Conservation (phyloP, 2,888 invertebrate genomes). For the Morinoia aosen region DNA sequence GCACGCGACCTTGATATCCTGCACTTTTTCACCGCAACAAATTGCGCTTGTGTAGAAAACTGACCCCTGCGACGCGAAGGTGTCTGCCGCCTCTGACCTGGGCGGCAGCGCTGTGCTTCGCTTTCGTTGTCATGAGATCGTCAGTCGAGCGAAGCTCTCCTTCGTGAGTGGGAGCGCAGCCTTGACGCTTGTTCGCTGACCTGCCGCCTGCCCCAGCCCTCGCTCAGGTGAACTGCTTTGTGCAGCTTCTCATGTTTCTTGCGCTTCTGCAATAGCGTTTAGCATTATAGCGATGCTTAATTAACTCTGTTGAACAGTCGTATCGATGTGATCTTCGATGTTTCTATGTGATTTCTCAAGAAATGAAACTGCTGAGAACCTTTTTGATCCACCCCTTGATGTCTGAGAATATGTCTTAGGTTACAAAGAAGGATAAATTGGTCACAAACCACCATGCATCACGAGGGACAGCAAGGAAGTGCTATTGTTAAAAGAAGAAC, state of each 20-base stretch:
- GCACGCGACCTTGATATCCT: not conserved
- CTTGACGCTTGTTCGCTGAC: not conserved
- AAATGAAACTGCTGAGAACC: not conserved
- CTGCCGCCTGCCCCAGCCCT: not conserved
- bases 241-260: not conserved
- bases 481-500: not conserved
- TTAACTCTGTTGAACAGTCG: not conserved
- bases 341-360: not conserved
- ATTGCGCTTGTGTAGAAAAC: not conserved
- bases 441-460: not conserved
- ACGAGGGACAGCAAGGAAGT: not conserved
- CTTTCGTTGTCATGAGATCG: slow-evolving; percentile 1
- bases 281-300: not conserved
- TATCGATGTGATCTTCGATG: not conserved
- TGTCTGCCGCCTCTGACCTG: not conserved
- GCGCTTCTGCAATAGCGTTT: not conserved
- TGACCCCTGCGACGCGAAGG: not conserved
- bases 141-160: slow-evolving; percentile 26
- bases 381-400: not conserved
- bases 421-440: not conserved
- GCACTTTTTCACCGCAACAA: not conserved
- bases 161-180: not conserved
- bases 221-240: not conserved
- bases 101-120: not conserved
- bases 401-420: not conserved